Evolutionary conservation across 2,888 invertebrate genomes (phyloP).

Genomic region (Xanthorhoe spadicearia): DNA sequence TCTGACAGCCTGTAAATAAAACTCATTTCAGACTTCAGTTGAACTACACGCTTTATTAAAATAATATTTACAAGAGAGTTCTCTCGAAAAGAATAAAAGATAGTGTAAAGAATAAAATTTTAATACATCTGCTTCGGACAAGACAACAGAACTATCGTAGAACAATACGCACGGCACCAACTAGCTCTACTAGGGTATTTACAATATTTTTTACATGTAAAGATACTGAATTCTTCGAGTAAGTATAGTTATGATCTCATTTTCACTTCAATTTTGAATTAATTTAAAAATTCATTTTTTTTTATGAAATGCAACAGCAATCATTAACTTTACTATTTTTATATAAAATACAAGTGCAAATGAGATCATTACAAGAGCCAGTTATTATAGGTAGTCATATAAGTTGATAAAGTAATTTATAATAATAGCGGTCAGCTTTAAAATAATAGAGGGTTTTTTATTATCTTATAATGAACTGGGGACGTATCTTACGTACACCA

Average conservation of each 20-base stretch:
- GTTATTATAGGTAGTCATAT: slow-evolving; percentile 14
- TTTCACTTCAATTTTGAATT: slow-evolving; percentile 16
- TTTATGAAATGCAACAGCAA: background rate
- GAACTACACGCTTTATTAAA: slow-evolving; percentile 34
- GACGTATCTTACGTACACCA: background rate
- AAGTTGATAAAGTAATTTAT: slow-evolving; percentile 3
- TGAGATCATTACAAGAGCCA: slow-evolving; percentile 20
- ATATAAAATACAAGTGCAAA: slow-evolving; percentile 19
- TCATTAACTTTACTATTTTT: slow-evolving; percentile 24
- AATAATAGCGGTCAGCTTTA: slow-evolving; percentile 19
- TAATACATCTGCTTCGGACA: slow-evolving; percentile 75
- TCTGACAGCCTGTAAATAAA: slow-evolving; percentile 77
- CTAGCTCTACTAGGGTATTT: slow-evolving; percentile 75
- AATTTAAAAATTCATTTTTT: slow-evolving; percentile 2
- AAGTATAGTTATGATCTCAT: slow-evolving; percentile 23
- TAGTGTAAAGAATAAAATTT: slow-evolving; percentile 71
- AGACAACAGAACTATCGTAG: slow-evolving; percentile 71
- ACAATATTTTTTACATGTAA: slow-evolving; percentile 69
- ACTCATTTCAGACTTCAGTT: slow-evolving; percentile 57
- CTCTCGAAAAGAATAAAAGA: slow-evolving; percentile 61
- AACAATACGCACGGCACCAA: slow-evolving; percentile 70
- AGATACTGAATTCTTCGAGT: slow-evolving; percentile 34
- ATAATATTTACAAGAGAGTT: slow-evolving; percentile 35
- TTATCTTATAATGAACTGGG: slow-evolving; percentile 1
- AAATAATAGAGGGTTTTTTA: slow-evolving; percentile 6